phyloP scores from a whole-genome alignment of 2,113 vertebrate species.

The Neodontobutis hainanensis region DNA sequence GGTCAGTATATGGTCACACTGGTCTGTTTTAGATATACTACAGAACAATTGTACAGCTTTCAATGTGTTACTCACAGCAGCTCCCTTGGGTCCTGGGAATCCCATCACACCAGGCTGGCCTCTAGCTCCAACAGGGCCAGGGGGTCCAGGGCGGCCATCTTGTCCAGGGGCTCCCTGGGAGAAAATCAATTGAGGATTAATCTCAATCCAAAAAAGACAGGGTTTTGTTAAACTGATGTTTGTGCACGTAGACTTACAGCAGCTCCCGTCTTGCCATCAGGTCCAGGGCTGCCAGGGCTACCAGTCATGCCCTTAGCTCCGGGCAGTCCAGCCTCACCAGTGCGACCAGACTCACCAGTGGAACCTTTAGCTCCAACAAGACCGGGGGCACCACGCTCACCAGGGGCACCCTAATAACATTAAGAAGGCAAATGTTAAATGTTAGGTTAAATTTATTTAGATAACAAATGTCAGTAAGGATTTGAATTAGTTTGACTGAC shows the following conservation, averaged over 20 bases:
- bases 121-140: constrained; percentile 89
- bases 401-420: constrained; percentile 83
- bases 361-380: constrained; percentile 89
- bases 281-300: constrained; percentile 95
- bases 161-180: constrained; percentile 90
- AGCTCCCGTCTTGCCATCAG: constrained; percentile 92
- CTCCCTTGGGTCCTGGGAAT: constrained; percentile 97
- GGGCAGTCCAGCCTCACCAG: constrained; percentile 92
- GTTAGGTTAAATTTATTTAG: neutral
- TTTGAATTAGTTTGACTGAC: constrained; percentile 69
- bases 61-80: constrained; percentile 83
- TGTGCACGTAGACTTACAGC: constrained; percentile 81
- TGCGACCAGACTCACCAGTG: constrained; percentile 92
- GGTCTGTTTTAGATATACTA: neutral
- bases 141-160: constrained; percentile 93
- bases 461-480: neutral
- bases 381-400: constrained; percentile 90
- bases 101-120: constrained; percentile 98
- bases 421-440: neutral
- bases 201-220: neutral
- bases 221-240: neutral
- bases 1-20: neutral
- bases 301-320: constrained; percentile 99
- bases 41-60: neutral
- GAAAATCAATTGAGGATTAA: constrained; percentile 6